phyloP scores from a whole-genome alignment of 2,888 invertebrate genomes.

The Magallana nippona region DNA sequence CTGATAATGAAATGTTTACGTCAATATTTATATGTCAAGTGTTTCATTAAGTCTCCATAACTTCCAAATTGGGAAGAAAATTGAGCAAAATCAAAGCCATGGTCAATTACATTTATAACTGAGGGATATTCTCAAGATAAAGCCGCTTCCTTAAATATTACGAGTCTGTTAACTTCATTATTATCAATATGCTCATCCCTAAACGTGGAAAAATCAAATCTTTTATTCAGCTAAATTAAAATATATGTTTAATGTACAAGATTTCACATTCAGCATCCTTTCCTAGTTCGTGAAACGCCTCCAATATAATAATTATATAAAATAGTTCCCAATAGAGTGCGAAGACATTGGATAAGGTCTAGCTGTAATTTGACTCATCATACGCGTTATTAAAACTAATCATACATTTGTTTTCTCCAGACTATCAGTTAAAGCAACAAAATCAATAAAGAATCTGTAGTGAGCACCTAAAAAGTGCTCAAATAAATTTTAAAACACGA shows the following conservation, averaged over 20 bases:
- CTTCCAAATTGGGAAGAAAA: neutral
- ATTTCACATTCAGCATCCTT: no score
- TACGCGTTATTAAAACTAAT: neutral
- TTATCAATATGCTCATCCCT: no score
- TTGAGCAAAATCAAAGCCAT: neutral
- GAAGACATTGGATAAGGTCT: neutral
- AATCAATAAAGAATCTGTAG: neutral
- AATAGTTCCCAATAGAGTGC: neutral
- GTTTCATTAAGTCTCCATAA: neutral
- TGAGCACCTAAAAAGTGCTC: no score
- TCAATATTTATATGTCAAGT: constrained; percentile 7
- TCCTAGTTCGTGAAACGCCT: no score
- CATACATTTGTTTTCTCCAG: neutral
- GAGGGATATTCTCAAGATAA: no score
- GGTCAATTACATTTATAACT: neutral
- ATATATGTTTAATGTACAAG: no score
- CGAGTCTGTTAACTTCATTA: no score
- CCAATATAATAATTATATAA: no score
- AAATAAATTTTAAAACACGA: no score
- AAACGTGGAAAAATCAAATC: no score
- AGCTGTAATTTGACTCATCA: neutral
- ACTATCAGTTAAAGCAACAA: neutral
- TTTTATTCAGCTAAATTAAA: no score
- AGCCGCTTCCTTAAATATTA: no score
- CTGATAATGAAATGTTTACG: neutral